These are phyloP conservation scores for Propsilocerus akamusi DNA, from an alignment of 1,140 invertebrate species.

Conservation along the genomic window DNA sequence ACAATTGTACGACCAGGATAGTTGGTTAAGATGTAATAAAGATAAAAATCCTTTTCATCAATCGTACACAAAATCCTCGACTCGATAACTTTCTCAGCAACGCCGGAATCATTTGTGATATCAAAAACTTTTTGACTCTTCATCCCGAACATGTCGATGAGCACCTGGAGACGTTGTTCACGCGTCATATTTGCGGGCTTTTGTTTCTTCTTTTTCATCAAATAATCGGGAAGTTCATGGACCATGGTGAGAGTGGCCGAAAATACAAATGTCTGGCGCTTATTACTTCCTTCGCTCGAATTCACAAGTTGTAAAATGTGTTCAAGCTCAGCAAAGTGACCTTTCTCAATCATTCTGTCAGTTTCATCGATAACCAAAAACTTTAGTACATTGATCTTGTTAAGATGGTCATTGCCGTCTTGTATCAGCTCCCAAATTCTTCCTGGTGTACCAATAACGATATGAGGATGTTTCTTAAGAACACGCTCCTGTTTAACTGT, in stretches of 20 bases:
- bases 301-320: slow-evolving; percentile 69
- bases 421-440: slow-evolving; percentile 83
- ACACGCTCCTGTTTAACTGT: slow-evolving; percentile 81
- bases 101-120: slow-evolving; percentile 52
- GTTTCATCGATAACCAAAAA: slow-evolving; percentile 95
- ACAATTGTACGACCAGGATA: slow-evolving; percentile 81
- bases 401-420: slow-evolving; percentile 56
- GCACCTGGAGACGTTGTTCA: slow-evolving; percentile 47
- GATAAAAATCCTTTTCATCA: slow-evolving; percentile 77
- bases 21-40: slow-evolving; percentile 79
- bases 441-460: slow-evolving; percentile 91
- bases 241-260: slow-evolving; percentile 91
- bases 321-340: slow-evolving; percentile 87
- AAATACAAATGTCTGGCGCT: slow-evolving; percentile 88
- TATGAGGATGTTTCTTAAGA: slow-evolving; percentile 64
- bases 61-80: slow-evolving; percentile 55
- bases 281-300: slow-evolving; percentile 32
- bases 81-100: slow-evolving; percentile 66
- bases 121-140: slow-evolving; percentile 86
- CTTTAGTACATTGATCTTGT: slow-evolving; percentile 47
- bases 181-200: slow-evolving; percentile 46
- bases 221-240: slow-evolving; percentile 60
- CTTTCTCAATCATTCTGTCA: slow-evolving; percentile 92
- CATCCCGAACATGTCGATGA: slow-evolving; percentile 59
- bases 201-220: slow-evolving; percentile 42